These are phyloP conservation scores for Melipona beecheii DNA, from an alignment of 2,888 invertebrate genomes.

Conservation along the genomic window DNA sequence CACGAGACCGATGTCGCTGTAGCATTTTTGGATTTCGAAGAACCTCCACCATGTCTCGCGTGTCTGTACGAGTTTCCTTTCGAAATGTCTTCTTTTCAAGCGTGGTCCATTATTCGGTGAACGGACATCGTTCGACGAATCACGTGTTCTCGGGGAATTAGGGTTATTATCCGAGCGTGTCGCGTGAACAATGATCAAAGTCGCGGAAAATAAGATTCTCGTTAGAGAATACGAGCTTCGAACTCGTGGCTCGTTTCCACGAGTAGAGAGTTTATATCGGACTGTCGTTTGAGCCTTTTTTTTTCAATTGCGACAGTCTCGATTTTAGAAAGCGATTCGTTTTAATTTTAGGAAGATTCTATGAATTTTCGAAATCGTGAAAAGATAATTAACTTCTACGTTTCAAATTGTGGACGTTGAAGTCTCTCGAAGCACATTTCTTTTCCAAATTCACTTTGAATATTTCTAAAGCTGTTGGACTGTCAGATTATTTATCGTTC, in stretches of 20 bases:
- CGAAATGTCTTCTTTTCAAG: conserved; percentile 26
- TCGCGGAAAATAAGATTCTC: not conserved
- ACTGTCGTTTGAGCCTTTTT: not conserved
- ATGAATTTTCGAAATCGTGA: not conserved
- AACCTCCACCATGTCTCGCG: conserved; percentile 41
- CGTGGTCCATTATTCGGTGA: not conserved
- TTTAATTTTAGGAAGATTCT: not conserved
- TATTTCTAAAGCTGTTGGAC: not conserved
- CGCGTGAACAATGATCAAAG: conserved; percentile 3
- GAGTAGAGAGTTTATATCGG: not conserved
- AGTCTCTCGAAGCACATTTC: not conserved
- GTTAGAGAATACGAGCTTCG: conserved; percentile 1
- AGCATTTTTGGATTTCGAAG: conserved; percentile 61
- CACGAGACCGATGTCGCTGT: conserved; percentile 45
- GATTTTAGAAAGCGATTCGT: not conserved
- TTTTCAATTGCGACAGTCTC: too few species aligned
- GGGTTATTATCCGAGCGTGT: conserved; percentile 22
- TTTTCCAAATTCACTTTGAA: not conserved
- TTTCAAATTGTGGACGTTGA: not conserved
- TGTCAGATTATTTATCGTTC: not conserved
- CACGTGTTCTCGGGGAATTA: not conserved
- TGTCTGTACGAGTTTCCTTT: conserved; percentile 48
- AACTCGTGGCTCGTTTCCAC: not conserved
- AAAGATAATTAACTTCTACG: not conserved
- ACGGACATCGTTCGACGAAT: conserved; percentile 31